Base-by-base conservation (phyloP, 2,888 invertebrate species). In the Chalcosyrphus nemorum region DNA sequence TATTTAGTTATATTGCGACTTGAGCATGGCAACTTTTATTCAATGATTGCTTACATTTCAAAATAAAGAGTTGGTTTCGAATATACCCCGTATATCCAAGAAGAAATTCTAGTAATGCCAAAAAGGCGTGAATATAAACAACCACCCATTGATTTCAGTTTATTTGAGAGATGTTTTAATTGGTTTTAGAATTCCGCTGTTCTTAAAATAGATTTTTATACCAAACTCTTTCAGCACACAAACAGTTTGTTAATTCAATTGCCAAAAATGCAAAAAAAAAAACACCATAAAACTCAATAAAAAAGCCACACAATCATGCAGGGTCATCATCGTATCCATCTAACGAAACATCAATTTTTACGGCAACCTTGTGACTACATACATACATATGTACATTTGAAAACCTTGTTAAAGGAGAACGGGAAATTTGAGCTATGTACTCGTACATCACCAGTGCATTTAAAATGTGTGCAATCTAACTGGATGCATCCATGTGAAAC, bases 401-500 rank as follows among this genome's bases (percentile, higher is more conserved):
- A 43, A 54, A 27, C 54, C 43, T 71, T 35, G 78, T 72, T 59
- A 80, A 41, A 19, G 47, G 32, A 19, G 61, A 13, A 38, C 27
- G 17, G 13, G 7, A 54, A 77, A 70, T 38, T 38, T 38, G 27
- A 43, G 27, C 38, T 50, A 0, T 15, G 43, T 19, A 24, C n/a
- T n/a, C 4, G 24, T 24, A 24, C 24, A 24, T 24, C 57, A 57
- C 19, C 56, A 27, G n/a, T 2, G 21, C 35, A 35, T 65, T 43
- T 13, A 24, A 27, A 35, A 45, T 68, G 74, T 74, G 65, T 72
- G 66, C 54, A 80, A 47, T 80, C 38, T 27, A 56, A 80, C 68
- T 74, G 54, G 50, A 81, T 56, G 81, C 68, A 61, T 41, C 63
- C 81, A 74, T 54, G 74, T 57, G 29, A 74, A 61, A 47, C 45